Percentiles rank a stretch among this genome's conserved stretches.
Conservation (phyloP, 2,888 invertebrate species). For the Pyrochroa serraticornis region DNA sequence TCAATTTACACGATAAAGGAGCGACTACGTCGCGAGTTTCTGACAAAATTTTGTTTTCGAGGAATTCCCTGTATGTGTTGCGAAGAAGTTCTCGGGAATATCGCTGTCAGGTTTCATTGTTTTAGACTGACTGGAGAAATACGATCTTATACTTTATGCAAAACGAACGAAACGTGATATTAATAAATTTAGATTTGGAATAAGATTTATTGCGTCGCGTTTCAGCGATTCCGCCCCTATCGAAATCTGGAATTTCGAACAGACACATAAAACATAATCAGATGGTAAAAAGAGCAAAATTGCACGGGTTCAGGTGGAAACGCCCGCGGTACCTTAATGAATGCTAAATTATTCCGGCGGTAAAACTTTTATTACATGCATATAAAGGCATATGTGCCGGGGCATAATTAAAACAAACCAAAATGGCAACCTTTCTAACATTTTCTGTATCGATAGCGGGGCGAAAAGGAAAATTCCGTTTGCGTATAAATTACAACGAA, state of each 20-base stretch:
- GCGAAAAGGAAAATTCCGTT: conserved; percentile 23
- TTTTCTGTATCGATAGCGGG: too few species aligned
- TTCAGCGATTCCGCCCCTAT: conserved; percentile 5
- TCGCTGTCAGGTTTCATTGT: conserved; percentile 5
- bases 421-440: not conserved
- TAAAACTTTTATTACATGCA: conserved; percentile 1
- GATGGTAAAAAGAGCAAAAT: not conserved
- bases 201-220: conserved; percentile 9
- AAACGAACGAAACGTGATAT: conserved; percentile 10
- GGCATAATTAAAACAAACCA: not conserved
- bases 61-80: not conserved
- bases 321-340: conserved; percentile 8
- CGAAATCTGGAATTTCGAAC: conserved; percentile 3
- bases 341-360: conserved; percentile 21
- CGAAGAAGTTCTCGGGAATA: not conserved
- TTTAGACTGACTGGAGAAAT: conserved; percentile 5
- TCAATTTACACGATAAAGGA: too few species aligned
- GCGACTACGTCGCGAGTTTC: too few species aligned
- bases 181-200: conserved; percentile 1
- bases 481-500: conserved; percentile 48
- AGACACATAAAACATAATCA: not conserved
- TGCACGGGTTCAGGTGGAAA: conserved; percentile 3
- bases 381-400: not conserved
- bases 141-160: conserved; percentile 5
- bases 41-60: not conserved